Conservation (phyloP, 2,797 vertebrate genomes). For the Ciconia nigra region DNA sequence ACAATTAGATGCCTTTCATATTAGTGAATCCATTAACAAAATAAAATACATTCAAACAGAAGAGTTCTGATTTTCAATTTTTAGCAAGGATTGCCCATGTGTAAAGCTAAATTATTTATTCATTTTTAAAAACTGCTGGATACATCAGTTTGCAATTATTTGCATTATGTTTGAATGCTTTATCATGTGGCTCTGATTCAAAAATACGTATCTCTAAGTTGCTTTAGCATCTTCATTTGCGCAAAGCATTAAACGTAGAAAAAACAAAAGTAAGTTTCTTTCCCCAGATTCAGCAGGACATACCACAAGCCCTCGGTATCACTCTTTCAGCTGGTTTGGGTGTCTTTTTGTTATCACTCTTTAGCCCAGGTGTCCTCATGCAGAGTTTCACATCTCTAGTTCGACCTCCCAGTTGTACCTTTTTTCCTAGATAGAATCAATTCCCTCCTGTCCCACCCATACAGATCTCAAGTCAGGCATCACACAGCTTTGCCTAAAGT, state of each 20-base stretch:
- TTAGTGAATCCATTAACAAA: conserved; percentile 79
- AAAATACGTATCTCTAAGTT: conserved; percentile 49
- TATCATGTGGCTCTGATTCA: conserved; percentile 62
- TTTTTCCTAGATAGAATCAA: background rate
- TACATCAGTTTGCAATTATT: conserved; percentile 75
- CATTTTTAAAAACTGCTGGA: conserved; percentile 49
- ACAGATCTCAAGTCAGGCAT: background rate
- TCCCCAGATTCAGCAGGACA: background rate
- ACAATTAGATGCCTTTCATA: conserved; percentile 81
- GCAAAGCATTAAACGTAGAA: background rate
- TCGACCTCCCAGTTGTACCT: background rate
- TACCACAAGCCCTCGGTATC: background rate
- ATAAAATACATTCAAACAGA: conserved; percentile 74
- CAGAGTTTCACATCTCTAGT: background rate
- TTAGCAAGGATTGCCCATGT: conserved; percentile 71
- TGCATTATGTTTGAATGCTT: conserved; percentile 74
- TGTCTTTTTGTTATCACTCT: background rate
- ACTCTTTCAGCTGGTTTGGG: background rate
- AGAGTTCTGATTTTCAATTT: conserved; percentile 74
- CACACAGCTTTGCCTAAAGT: background rate
- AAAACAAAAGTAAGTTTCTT: background rate
- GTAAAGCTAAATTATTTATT: conserved; percentile 79
- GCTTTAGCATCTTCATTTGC: conserved; percentile 13
- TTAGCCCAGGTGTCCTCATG: background rate
- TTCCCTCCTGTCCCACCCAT: background rate